Base-by-base conservation (phyloP, 2,797 vertebrate species). In the Morelia viridis region DNA sequence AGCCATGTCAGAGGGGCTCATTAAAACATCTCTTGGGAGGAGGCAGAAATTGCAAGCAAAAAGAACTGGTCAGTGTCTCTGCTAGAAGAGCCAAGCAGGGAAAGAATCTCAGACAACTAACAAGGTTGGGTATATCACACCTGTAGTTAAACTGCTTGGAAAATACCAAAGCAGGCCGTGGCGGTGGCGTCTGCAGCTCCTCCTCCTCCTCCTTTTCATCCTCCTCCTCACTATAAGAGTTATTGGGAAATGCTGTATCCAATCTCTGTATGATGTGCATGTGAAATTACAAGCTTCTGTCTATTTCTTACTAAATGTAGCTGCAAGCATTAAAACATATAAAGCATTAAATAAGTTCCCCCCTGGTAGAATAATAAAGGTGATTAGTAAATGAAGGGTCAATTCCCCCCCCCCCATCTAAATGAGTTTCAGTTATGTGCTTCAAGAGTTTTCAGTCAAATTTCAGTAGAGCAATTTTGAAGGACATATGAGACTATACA, bases 1-100 rank as follows among this genome's bases (percentile, higher is more conserved):
- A 98, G 98, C 98, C 98, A 98, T 98, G 98, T 99, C 98, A 97
- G 97, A 98, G 98, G 98, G 98, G 97, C 98, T 99, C 98, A 99
- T 99, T 99, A 99, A 98, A 97, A 96, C 97, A 96, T 98, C 98
- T 98, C 98, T 94, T 93, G 98, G 98, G 98, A 98, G 96, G 94
- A 97, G 98, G 98, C 96, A 99, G 98, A 98, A 98, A 98, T 98
- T 99, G 98, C 98, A 99, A 99, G 98, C 94, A 97, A 97, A 98
- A 98, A 97, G 98, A 98, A 97, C 97, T 98, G 98, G 98, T 98
- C 98, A 98, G 98, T 98, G 97, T 96, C 92, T 97, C 96, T 95
- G 94, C 93, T 91, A 94, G 94, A 96, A 94, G 93, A 96, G 94
- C 92, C 95, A 97, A 98, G 96, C 97, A 97, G 96, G 96, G 97